Conservation (phyloP, 1,140 invertebrate species). For the Cydia amplana region DNA sequence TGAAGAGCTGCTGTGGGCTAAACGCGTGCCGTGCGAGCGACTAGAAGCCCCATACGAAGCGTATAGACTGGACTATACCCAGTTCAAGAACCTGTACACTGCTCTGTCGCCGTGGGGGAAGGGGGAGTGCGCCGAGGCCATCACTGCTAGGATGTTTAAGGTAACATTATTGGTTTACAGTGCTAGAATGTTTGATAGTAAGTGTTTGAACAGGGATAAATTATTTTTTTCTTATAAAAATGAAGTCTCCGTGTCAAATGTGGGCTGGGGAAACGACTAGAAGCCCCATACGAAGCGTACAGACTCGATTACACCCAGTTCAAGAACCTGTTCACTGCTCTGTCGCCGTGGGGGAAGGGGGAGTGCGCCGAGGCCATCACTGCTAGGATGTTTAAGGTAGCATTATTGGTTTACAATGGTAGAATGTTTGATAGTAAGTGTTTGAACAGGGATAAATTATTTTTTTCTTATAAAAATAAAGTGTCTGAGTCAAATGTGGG, state of each 20-base stretch:
- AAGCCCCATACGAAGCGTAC: constrained; percentile 91
- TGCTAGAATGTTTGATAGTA: no score
- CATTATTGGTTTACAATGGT: no score
- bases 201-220: no score
- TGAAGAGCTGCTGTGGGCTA: constrained; percentile 86
- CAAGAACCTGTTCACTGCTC: constrained; percentile 88
- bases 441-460: no score
- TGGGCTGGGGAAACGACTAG: constrained; percentile 82
- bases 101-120: constrained; percentile 94
- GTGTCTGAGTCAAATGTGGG: no score
- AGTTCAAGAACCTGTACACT: constrained; percentile 92
- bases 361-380: constrained; percentile 87
- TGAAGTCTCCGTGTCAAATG: constrained; percentile 47
- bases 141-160: constrained; percentile 92
- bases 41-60: constrained; percentile 90
- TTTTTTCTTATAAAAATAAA: no score
- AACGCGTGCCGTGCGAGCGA: constrained; percentile 81
- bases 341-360: constrained; percentile 94
- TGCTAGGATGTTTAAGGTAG: constrained; percentile 91
- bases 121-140: constrained; percentile 86
- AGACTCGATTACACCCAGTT: constrained; percentile 95
- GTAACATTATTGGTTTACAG: constrained; percentile 68
- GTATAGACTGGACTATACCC: constrained; percentile 93
- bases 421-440: no score
- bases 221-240: no score